Conservation (phyloP, 2,888 invertebrate genomes). For the Drosophila monieri region DNA sequence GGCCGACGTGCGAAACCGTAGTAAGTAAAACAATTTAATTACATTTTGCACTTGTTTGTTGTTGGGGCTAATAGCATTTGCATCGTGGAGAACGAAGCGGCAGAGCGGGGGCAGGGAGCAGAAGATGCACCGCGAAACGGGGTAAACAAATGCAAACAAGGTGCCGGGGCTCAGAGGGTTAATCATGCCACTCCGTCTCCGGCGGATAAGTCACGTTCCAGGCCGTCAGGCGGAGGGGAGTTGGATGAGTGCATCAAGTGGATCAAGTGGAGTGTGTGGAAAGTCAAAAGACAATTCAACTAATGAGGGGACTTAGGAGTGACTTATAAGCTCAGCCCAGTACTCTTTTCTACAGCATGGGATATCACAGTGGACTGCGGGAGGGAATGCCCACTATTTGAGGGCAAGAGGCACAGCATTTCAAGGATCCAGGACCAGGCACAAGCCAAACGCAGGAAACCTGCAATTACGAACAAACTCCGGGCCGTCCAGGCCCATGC, state of each 20-base stretch:
- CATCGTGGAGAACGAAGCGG: constrained; percentile 21
- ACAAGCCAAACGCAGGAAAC: constrained; percentile 7
- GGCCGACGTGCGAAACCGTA: constrained; percentile 69
- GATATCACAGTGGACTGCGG: too few species aligned
- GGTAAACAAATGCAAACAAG: constrained; percentile 13
- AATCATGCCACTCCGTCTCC: constrained; percentile 33
- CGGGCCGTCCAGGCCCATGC: constrained; percentile 31
- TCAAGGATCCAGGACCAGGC: not conserved
- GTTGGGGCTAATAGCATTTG: constrained; percentile 65
- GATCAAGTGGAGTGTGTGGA: constrained; percentile 55
- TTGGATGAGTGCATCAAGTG: constrained; percentile 8
- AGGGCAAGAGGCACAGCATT: not conserved
- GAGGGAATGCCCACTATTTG: too few species aligned
- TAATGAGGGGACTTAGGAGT: constrained; percentile 43
- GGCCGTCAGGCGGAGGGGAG: constrained; percentile 50
- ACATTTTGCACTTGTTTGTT: constrained; percentile 56
- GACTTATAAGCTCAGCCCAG: constrained; percentile 2
- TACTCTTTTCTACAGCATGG: too few species aligned
- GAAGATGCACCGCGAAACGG: constrained; percentile 15
- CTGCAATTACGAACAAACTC: constrained; percentile 60
- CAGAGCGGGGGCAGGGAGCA: not conserved
- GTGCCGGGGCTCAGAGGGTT: constrained; percentile 16
- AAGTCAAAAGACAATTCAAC: constrained; percentile 51
- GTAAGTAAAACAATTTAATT: constrained; percentile 78
- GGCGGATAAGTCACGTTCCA: constrained; percentile 65